Conservation (phyloP, 2,888 invertebrate species). For the Cynaeus angustus region DNA sequence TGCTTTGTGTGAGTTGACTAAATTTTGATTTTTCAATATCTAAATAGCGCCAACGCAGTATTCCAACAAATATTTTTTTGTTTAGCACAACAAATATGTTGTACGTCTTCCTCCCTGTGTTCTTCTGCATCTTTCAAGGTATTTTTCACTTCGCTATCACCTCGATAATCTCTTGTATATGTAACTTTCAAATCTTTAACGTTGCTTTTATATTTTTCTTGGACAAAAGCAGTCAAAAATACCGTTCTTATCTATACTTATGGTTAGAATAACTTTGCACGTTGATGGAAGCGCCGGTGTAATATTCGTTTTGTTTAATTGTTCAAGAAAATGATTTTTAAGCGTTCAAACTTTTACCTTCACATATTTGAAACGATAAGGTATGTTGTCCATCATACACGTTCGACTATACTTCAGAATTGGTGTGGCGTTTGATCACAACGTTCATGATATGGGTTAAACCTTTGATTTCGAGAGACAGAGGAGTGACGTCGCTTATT, state of each 20-base stretch:
- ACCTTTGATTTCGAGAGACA: conserved; percentile 56
- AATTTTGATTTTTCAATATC: neutral
- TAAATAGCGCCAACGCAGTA: neutral
- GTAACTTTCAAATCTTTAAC: conserved; percentile 49
- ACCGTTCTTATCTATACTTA: conserved; percentile 52
- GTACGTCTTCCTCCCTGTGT: conserved; percentile 9
- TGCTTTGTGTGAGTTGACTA: neutral
- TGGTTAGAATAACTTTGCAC: too few relatives aligned
- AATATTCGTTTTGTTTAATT: too few relatives aligned
- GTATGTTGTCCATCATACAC: too few relatives aligned
- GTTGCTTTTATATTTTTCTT: conserved; percentile 45
- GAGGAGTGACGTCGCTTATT: conserved; percentile 57
- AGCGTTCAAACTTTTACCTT: conserved; percentile 53
- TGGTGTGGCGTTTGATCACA: conserved; percentile 52
- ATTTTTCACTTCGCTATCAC: conserved; percentile 48
- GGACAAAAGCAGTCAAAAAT: conserved; percentile 53
- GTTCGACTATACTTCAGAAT: too few relatives aligned
- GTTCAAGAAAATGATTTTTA: conserved; percentile 47
- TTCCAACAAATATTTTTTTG: neutral
- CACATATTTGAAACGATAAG: too few relatives aligned
- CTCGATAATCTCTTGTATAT: conserved; percentile 45
- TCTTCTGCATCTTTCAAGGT: conserved; percentile 44
- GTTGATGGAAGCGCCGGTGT: too few relatives aligned
- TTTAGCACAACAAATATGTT: neutral
- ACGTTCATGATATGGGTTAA: conserved; percentile 49